Evolutionary conservation across 2,888 invertebrate genomes (phyloP), one percentile per base, ranked within the genome.

Genomic region (Volucella bombylans): DNA sequence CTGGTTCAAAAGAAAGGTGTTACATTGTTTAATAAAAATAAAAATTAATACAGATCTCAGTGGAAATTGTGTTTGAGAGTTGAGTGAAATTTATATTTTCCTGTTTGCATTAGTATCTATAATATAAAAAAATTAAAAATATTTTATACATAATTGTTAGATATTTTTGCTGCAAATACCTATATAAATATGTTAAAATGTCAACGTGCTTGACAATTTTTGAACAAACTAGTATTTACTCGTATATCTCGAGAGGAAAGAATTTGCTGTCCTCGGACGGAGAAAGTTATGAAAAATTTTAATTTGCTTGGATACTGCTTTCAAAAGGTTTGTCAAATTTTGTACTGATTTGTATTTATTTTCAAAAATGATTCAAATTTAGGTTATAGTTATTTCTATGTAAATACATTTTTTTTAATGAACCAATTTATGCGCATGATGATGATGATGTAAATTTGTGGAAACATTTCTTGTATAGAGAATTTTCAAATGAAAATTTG

Each of bases 201-300:
- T 31, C 50, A 43, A 71, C 50, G 65, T 41, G 47, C 9, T 47
- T 47, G 15, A 38, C 14, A 49, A 45, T 61, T 43, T 50, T 52
- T 41, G 18, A 67, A 64, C 39, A 47, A 54, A 41, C 54, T 49
- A 54, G 38, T 57, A 49, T 50, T 74, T 23, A 23, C 18, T 23
- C 18, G 18, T 23, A 57, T 49, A 57, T 49, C 61, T n/a, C 3
- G 23, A 50, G 39, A 43, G 59, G 52, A 65, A 59, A 57, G 4
- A 52, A 18, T 64, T 41, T 57, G 67, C 65, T 65, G 71, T 39
- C 71, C 57, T 39, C 52, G 39, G 68, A 31, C 31, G 31, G 80
- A 67, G 83, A 69, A 76, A 80, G 83, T 76, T 74, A 85, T 85
- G 83, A 61, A 50, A 74, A 80, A 55, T 43, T 57, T 71, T 43